phyloP scores from a whole-genome alignment of 2,113 vertebrate species.

The Entosphenus tridentatus region DNA sequence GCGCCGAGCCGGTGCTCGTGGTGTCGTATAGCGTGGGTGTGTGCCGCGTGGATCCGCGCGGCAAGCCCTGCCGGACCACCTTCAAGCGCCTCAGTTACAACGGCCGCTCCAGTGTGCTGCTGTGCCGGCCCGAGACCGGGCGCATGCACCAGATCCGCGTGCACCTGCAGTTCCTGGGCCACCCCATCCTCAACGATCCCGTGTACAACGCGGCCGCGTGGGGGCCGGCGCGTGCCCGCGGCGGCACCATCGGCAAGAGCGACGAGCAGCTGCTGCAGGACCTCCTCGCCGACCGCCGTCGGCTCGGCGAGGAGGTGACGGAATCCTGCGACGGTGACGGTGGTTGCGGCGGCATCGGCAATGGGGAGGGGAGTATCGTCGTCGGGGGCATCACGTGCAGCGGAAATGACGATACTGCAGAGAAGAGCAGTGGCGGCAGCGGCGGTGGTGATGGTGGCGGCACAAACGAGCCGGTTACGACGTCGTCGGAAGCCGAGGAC shows the following conservation, averaged over 20 bases:
- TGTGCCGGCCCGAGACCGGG: conserved; percentile 52
- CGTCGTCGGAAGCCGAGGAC: no score
- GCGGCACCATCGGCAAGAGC: conserved; percentile 41
- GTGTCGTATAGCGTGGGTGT: conserved; percentile 81
- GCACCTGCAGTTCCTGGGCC: conserved; percentile 72
- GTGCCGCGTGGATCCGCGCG: conserved; percentile 58
- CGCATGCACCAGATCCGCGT: conserved; percentile 93
- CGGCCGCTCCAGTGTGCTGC: conserved; percentile 50
- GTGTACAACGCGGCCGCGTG: conserved; percentile 73
- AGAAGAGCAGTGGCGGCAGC: background rate
- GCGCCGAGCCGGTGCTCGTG: conserved; percentile 69
- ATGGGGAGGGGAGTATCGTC: background rate
- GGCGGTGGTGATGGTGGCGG: conserved; percentile 13
- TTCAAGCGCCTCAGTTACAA: conserved; percentile 72
- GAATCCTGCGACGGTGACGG: no score
- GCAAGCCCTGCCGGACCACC: conserved; percentile 51
- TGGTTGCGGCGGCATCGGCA: no score
- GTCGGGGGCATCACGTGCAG: background rate
- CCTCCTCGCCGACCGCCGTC: conserved; percentile 44
- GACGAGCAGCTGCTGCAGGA: conserved; percentile 52
- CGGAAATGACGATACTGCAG: no score
- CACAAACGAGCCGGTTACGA: background rate
- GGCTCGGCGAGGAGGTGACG: no score
- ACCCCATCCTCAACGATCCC: conserved; percentile 80
- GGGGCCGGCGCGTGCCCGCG: conserved; percentile 47